phyloP scores from a whole-genome alignment of 2,888 invertebrate species.

The Scaptodrosophila latifasciaeformis region DNA sequence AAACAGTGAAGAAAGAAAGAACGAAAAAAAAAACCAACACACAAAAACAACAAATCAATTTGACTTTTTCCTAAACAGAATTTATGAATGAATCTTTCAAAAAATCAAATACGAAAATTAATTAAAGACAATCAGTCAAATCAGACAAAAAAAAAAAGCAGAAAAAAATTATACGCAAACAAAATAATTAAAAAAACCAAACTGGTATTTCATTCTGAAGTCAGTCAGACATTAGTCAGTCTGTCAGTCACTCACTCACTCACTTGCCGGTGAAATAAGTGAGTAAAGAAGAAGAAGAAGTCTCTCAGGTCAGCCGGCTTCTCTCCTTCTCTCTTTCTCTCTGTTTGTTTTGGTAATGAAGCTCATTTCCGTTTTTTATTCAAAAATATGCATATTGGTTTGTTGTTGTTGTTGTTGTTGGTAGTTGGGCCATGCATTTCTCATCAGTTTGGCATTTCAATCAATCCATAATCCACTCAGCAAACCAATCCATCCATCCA shows the following conservation, averaged over 20 bases:
- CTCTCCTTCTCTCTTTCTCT: constrained; percentile 26
- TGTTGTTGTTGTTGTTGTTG: not conserved
- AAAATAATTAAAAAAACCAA: constrained; percentile 67
- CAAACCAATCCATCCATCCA: not conserved
- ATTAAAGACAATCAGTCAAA: constrained; percentile 70
- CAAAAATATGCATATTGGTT: constrained; percentile 42
- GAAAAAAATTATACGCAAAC: constrained; percentile 52
- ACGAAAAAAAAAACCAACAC: not conserved
- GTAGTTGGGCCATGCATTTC: constrained; percentile 11
- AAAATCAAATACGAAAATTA: constrained; percentile 47
- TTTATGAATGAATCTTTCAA: constrained; percentile 55
- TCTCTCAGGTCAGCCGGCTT: not conserved
- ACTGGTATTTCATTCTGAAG: constrained; percentile 57
- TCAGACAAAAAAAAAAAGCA: constrained; percentile 25
- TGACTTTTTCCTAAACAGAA: constrained; percentile 51
- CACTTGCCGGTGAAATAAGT: constrained; percentile 4
- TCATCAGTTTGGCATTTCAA: constrained; percentile 42
- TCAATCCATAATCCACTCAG: constrained; percentile 21
- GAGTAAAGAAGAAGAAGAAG: not conserved
- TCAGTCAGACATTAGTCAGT: constrained; percentile 30
- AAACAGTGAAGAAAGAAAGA: not conserved
- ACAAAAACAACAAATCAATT: constrained; percentile 65
- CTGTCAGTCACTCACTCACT: constrained; percentile 19
- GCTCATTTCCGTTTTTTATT: constrained; percentile 69
- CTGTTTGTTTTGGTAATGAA: constrained; percentile 74